phyloP scores from a whole-genome alignment of 2,888 invertebrate species.

The Hydrotaea cyrtoneurina region DNA sequence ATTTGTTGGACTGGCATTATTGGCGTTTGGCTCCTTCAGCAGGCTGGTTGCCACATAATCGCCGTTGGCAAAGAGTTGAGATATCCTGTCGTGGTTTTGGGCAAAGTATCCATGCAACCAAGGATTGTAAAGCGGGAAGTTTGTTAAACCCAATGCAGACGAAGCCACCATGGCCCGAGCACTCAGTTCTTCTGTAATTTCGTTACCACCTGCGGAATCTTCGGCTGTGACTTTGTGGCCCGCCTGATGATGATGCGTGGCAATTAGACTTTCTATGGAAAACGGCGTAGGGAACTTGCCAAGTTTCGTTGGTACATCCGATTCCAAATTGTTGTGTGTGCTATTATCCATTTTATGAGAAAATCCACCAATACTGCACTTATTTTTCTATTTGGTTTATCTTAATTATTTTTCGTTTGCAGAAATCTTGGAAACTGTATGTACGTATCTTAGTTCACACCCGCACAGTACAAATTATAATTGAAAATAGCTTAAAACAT shows the following conservation, averaged over 20 bases:
- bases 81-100: conserved; percentile 79
- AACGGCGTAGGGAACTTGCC: conserved; percentile 79
- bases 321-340: conserved; percentile 62
- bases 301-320: conserved; percentile 71
- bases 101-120: conserved; percentile 81
- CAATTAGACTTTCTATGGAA: conserved; percentile 80
- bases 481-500: not conserved
- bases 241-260: conserved; percentile 72
- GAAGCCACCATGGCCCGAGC: conserved; percentile 76
- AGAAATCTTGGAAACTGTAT: not conserved
- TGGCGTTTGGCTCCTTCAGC: conserved; percentile 48
- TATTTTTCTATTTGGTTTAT: not conserved
- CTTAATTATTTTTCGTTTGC: not conserved
- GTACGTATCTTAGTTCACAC: not conserved
- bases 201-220: conserved; percentile 39
- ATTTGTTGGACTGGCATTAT: conserved; percentile 9
- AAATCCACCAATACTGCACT: conserved; percentile 20
- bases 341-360: conserved; percentile 64
- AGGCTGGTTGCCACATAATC: conserved; percentile 57
- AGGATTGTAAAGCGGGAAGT: conserved; percentile 80
- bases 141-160: conserved; percentile 76
- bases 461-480: not conserved
- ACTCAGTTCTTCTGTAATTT: conserved; percentile 71
- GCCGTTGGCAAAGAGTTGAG: conserved; percentile 75
- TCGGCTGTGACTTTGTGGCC: conserved; percentile 41